Evolutionary conservation across 2,797 vertebrate genomes (phyloP).

Genomic region (Sebastes vulpes): DNA sequence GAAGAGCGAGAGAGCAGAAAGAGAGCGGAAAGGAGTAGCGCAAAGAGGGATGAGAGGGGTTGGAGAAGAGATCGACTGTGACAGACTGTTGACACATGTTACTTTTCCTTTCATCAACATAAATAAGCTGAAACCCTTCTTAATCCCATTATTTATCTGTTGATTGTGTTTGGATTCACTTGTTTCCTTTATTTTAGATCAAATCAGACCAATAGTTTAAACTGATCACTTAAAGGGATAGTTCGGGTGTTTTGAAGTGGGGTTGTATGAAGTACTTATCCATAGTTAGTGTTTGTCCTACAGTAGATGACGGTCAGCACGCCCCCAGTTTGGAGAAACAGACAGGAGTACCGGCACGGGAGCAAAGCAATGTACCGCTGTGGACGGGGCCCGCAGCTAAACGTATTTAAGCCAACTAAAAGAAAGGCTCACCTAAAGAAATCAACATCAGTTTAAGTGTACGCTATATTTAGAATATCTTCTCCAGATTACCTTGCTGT

Average conservation of each 20-base stretch:
- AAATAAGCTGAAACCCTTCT: neutral
- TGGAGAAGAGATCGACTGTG: neutral
- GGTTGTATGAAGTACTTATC: too few species aligned
- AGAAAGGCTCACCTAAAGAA: too few species aligned
- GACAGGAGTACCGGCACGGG: too few species aligned
- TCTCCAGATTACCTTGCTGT: too few species aligned
- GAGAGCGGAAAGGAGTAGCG: neutral
- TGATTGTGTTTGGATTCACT: neutral
- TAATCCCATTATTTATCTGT: neutral
- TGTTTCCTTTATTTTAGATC: neutral
- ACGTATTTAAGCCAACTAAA: fast-evolving
- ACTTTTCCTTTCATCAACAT: neutral
- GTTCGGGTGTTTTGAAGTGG: neutral
- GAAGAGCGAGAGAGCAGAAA: neutral
- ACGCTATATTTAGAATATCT: too few species aligned
- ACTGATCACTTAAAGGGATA: neutral
- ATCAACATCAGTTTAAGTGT: too few species aligned
- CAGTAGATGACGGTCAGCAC: too few species aligned
- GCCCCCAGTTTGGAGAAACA: too few species aligned
- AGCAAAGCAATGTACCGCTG: too few species aligned
- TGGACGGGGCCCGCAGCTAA: too few species aligned
- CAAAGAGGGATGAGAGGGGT: neutral
- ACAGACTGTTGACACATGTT: constrained; percentile 3
- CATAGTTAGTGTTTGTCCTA: too few species aligned
- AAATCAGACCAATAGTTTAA: neutral